Conservation (phyloP, 2,113 vertebrate genomes). For the Microcebus lehilahytsara region DNA sequence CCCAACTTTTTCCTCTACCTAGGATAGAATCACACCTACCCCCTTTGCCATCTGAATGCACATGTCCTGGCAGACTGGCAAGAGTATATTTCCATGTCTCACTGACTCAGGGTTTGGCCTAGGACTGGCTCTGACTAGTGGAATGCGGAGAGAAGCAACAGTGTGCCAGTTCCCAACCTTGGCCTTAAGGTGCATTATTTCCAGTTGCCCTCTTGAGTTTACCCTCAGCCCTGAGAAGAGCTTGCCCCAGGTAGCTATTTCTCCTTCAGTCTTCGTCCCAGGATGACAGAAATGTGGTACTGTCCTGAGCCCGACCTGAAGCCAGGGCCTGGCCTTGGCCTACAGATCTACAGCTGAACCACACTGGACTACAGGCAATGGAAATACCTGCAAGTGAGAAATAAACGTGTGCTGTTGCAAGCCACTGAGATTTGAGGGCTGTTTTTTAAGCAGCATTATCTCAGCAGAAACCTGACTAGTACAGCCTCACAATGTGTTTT, state of each 20-base stretch:
- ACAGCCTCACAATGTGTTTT: background rate
- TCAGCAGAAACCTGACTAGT: background rate
- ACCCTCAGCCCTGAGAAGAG: background rate
- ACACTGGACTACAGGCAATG: background rate
- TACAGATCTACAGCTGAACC: background rate
- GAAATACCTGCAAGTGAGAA: background rate
- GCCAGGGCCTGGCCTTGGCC: background rate
- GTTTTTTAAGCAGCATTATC: background rate
- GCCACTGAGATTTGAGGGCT: background rate
- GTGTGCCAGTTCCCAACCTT: background rate
- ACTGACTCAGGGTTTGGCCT: background rate
- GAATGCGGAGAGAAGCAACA: background rate
- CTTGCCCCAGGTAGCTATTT: background rate
- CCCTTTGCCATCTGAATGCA: background rate
- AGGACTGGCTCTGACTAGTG: background rate
- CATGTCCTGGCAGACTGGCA: background rate
- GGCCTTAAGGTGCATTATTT: background rate
- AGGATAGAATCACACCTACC: background rate
- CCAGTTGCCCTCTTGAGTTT: background rate
- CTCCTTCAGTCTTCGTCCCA: background rate
- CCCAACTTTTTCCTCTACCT: background rate
- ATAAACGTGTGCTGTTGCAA: background rate
- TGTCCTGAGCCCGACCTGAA: background rate
- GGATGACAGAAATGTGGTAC: background rate
- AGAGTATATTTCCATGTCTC: background rate